These are phyloP conservation scores for Adelognathus sp. DNA, from an alignment of 2,888 invertebrate species.

Conservation along the genomic window DNA sequence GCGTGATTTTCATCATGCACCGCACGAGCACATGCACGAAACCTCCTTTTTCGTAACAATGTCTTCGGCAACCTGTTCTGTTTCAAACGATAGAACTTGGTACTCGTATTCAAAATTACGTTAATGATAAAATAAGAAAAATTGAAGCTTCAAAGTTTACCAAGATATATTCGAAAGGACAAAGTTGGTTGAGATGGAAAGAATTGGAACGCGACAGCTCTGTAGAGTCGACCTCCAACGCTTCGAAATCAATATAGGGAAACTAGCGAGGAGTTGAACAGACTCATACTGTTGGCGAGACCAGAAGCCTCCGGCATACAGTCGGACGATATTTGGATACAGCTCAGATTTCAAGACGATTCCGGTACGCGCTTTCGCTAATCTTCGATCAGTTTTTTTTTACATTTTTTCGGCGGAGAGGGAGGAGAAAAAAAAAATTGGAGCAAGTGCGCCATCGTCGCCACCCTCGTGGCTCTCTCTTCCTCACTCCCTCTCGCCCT, in stretches of 20 bases:
- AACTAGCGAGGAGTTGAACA: constrained; percentile 7
- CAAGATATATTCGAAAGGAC: too few species aligned
- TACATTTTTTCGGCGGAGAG: background rate
- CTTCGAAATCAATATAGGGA: constrained; percentile 50
- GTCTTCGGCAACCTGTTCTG: too few species aligned
- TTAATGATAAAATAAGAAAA: too few species aligned
- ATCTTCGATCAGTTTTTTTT: constrained; percentile 3
- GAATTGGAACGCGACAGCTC: constrained; percentile 28
- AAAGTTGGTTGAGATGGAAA: background rate
- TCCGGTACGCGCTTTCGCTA: background rate
- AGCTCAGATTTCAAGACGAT: background rate
- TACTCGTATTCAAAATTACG: too few species aligned
- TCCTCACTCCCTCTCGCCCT: constrained; percentile 17
- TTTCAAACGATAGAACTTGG: too few species aligned
- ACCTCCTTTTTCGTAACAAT: too few species aligned
- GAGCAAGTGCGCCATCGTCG: constrained; percentile 51
- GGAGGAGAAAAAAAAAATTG: constrained; percentile 33
- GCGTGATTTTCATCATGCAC: too few species aligned
- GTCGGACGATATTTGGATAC: constrained; percentile 16
- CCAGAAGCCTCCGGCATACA: background rate
- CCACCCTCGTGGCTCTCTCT: constrained; percentile 40
- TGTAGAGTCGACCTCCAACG: constrained; percentile 35
- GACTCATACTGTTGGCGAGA: background rate
- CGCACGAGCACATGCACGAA: too few species aligned
- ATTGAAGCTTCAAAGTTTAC: too few species aligned